Evolutionary conservation across 2,113 vertebrate genomes (phyloP).

Genomic region (Falco punctatus): DNA sequence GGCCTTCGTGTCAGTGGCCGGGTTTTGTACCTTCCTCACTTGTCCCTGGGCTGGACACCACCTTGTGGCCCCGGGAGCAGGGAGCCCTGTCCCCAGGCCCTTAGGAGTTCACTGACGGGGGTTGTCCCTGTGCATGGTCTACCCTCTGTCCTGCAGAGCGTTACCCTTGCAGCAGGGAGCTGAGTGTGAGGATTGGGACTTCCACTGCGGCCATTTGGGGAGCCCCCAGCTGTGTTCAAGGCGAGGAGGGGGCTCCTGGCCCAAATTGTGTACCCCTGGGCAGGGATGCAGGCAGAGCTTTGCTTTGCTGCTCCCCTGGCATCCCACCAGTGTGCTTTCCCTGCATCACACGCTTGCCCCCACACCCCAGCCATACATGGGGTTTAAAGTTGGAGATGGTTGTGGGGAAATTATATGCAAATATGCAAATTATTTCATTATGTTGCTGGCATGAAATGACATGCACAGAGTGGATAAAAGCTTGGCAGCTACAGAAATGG

Average conservation of each 20-base stretch:
- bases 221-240: neutral
- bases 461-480: neutral
- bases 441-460: neutral
- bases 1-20: neutral
- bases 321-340: neutral
- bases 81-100: neutral
- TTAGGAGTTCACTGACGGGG: rapidly evolving
- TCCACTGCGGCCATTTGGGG: neutral
- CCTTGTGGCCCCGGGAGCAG: rapidly evolving
- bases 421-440: constrained; percentile 40
- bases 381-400: neutral
- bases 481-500: constrained; percentile 19
- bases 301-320: neutral
- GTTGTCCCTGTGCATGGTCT: neutral
- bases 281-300: neutral
- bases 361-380: rapidly evolving
- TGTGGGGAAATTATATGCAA: constrained; percentile 14
- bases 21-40: neutral
- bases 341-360: rapidly evolving
- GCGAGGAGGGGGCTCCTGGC: neutral
- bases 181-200: rapidly evolving
- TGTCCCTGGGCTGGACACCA: neutral
- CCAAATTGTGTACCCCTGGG: rapidly evolving
- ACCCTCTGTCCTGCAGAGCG: rapidly evolving
- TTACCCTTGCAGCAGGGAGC: neutral